Percentiles rank a stretch among this genome's conserved stretches.
These are phyloP conservation scores for Phortica magna DNA, from an alignment of 2,888 invertebrate species.

Conservation along the genomic window DNA sequence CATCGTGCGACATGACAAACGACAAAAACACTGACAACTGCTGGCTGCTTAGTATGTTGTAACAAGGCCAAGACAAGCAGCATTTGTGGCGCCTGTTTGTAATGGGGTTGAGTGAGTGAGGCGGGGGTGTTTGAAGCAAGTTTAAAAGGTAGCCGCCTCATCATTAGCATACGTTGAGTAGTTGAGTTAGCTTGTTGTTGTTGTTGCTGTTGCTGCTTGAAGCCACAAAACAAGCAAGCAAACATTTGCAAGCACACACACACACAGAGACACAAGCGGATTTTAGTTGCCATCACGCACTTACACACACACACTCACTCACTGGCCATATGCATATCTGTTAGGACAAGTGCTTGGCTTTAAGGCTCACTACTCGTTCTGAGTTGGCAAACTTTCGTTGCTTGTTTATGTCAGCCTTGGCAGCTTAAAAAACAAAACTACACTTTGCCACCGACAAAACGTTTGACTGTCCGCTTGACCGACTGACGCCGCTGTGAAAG, in stretches of 20 bases:
- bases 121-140: not conserved
- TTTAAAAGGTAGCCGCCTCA: constrained; percentile 1
- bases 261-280: constrained; percentile 1
- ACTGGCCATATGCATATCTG: not conserved
- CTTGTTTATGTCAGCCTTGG: constrained; percentile 19
- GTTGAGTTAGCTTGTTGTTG: no score
- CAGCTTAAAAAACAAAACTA: not conserved
- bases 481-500: no score
- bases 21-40: not conserved
- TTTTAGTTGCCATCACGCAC: not conserved
- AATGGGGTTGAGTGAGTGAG: not conserved
- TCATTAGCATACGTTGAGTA: constrained; percentile 7
- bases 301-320: not conserved
- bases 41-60: not conserved
- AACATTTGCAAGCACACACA: not conserved
- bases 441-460: no score
- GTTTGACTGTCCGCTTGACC: no score
- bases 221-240: constrained; percentile 2
- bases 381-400: not conserved
- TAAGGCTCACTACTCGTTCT: not conserved
- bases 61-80: constrained; percentile 11
- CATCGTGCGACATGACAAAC: not conserved
- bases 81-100: not conserved
- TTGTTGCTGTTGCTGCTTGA: not conserved
- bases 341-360: not conserved